phyloP scores from a whole-genome alignment of 2,888 invertebrate species.

The Mycogona germanica region DNA sequence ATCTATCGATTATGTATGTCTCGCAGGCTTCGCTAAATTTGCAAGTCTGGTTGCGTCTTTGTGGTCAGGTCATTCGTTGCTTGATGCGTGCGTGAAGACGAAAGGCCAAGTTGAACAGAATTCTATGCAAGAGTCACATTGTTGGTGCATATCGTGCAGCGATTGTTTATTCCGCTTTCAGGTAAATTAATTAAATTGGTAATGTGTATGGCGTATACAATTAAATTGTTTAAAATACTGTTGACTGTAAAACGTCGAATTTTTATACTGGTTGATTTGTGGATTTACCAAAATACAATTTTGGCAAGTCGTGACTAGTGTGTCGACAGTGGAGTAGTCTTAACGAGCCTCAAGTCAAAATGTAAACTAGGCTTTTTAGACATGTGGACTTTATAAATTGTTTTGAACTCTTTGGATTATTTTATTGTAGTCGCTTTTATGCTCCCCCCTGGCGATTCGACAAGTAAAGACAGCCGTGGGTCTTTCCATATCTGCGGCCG shows the following conservation, averaged over 20 bases:
- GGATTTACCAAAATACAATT: too few relatives aligned
- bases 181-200: slow-evolving; percentile 17
- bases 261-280: too few relatives aligned
- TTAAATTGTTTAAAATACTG: neutral
- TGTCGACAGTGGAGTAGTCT: too few relatives aligned
- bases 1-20: neutral
- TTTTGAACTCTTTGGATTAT: too few relatives aligned
- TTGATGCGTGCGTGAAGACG: neutral
- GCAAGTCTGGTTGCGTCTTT: too few relatives aligned
- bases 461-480: slow-evolving; percentile 2
- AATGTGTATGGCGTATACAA: neutral
- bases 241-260: neutral
- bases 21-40: neutral
- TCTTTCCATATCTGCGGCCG: neutral
- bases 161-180: slow-evolving; percentile 24
- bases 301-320: neutral
- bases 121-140: slow-evolving; percentile 1
- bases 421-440: slow-evolving; percentile 8
- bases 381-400: too few relatives aligned
- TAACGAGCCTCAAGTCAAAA: neutral
- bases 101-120: neutral
- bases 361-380: neutral
- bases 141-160: slow-evolving; percentile 24
- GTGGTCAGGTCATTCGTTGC: too few relatives aligned
- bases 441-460: slow-evolving; percentile 1